Evolutionary conservation across 2,797 vertebrate genomes (phyloP).

Genomic region (Enteromius viviparus): DNA sequence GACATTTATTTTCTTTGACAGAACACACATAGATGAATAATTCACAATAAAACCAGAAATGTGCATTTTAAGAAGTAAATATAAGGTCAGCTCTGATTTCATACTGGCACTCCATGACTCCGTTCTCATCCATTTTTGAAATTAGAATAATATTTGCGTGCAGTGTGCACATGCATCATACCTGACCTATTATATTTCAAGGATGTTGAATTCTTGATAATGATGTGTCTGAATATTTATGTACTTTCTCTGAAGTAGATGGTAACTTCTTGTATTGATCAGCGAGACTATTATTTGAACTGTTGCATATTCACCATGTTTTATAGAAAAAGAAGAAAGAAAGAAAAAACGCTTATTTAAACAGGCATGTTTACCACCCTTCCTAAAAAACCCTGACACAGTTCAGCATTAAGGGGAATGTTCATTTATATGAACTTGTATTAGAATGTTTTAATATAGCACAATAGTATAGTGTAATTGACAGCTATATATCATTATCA

Average conservation of each 20-base stretch:
- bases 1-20: background rate
- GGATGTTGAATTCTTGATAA: background rate
- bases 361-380: background rate
- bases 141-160: background rate
- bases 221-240: background rate
- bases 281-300: background rate
- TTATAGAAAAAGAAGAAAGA: background rate
- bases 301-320: background rate
- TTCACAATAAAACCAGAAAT: slow-evolving; percentile 4
- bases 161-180: background rate
- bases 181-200: background rate
- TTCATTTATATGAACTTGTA: background rate
- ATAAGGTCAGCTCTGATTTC: background rate
- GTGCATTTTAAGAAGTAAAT: slow-evolving; percentile 7
- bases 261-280: background rate
- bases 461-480: background rate
- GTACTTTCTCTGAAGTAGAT: background rate
- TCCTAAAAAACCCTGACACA: background rate
- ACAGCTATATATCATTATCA: background rate
- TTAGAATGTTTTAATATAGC: background rate
- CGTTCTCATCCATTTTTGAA: background rate
- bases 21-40: background rate
- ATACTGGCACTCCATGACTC: background rate
- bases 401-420: background rate
- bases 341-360: background rate